Conservation (phyloP, 2,888 invertebrate genomes). For the Eulithis testata region DNA sequence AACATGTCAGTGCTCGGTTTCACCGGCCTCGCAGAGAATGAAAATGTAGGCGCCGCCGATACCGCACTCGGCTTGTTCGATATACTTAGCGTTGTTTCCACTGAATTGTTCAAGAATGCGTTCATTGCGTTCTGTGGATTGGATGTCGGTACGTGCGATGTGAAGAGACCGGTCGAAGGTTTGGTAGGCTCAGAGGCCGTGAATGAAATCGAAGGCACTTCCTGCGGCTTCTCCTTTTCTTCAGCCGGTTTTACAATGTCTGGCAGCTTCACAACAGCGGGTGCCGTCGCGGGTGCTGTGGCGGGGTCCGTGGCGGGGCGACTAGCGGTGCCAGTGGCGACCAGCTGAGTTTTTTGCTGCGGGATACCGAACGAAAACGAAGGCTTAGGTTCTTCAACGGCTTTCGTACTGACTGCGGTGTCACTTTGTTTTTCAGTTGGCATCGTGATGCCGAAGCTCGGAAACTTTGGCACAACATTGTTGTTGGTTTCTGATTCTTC, state of each 20-base stretch:
- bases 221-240: slow-evolving; percentile 56
- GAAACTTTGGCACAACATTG: slow-evolving; percentile 59
- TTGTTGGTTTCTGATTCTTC: slow-evolving; percentile 69
- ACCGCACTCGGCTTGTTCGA: slow-evolving; percentile 2
- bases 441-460: slow-evolving; percentile 56
- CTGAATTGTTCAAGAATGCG: slow-evolving; percentile 13
- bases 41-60: slow-evolving; percentile 9
- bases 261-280: slow-evolving; percentile 27
- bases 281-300: neutral
- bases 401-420: slow-evolving; percentile 37
- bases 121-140: slow-evolving; percentile 22
- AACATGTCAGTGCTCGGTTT: slow-evolving; percentile 13
- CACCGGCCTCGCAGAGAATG: slow-evolving; percentile 3
- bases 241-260: slow-evolving; percentile 39
- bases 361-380: slow-evolving; percentile 65
- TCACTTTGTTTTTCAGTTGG: slow-evolving; percentile 47
- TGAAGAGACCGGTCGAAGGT: slow-evolving; percentile 34
- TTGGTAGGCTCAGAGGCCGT: slow-evolving; percentile 23
- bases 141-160: slow-evolving; percentile 21
- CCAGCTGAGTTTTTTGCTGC: slow-evolving; percentile 38
- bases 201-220: slow-evolving; percentile 57
- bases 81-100: slow-evolving; percentile 5
- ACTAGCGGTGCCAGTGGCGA: neutral
- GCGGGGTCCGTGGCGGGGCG: neutral
- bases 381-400: slow-evolving; percentile 48